These are phyloP conservation scores for Platycercus adscitus DNA, from an alignment of 2,113 vertebrate genomes.

Conservation along the genomic window DNA sequence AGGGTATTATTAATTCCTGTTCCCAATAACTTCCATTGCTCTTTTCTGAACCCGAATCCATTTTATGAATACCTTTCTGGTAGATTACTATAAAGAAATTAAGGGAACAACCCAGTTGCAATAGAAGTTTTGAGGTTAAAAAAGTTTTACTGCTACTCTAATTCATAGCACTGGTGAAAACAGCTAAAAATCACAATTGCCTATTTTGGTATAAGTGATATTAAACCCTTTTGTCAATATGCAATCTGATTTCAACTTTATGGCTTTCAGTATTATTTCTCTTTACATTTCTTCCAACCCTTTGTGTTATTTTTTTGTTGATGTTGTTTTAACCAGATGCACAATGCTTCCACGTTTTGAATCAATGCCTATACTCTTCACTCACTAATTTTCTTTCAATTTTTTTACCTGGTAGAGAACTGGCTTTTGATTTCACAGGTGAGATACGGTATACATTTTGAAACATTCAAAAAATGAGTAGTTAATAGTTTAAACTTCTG, in stretches of 20 bases:
- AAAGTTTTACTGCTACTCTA: neutral
- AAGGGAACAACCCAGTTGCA: neutral
- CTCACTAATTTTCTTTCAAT: neutral
- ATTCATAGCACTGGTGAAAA: neutral
- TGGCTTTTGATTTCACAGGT: neutral
- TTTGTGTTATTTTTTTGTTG: neutral
- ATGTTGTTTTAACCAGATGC: neutral
- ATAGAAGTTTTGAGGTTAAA: neutral
- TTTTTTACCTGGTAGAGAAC: neutral
- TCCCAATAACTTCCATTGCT: neutral
- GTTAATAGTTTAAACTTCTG: neutral
- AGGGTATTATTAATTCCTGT: neutral
- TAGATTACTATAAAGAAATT: neutral
- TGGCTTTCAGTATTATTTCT: neutral
- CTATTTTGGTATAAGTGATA: neutral
- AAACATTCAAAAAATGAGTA: neutral
- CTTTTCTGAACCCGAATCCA: neutral
- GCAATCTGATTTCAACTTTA: neutral
- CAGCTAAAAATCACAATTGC: neutral
- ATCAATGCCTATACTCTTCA: neutral
- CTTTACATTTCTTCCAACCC: neutral
- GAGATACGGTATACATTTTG: rapidly evolving
- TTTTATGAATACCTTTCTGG: neutral
- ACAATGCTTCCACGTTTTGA: neutral
- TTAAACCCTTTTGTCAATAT: neutral